Evolutionary conservation across 2,888 invertebrate genomes (phyloP).

Genomic region (Leptinotarsa rubiginosa): DNA sequence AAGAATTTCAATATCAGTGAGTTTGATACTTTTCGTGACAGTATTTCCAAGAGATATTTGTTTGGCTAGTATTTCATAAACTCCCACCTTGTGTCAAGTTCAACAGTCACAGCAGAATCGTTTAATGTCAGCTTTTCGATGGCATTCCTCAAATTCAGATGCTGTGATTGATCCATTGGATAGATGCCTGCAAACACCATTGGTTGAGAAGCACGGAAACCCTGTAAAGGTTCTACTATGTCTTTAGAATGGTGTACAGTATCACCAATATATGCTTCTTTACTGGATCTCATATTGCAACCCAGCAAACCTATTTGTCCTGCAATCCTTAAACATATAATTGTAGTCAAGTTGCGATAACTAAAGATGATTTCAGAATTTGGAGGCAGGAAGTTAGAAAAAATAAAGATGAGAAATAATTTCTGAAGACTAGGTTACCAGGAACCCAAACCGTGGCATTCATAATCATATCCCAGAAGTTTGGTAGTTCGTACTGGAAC

Average conservation of each 20-base stretch:
- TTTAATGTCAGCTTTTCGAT: constrained; percentile 93
- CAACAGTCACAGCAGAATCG: constrained; percentile 90
- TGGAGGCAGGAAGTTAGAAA: too few relatives aligned
- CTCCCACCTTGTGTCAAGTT: constrained; percentile 81
- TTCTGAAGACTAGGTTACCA: too few relatives aligned
- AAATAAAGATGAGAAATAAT: too few relatives aligned
- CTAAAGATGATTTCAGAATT: too few relatives aligned
- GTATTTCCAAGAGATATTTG: neutral
- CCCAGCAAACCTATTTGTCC: constrained; percentile 95
- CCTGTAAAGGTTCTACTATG: constrained; percentile 72
- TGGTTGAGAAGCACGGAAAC: constrained; percentile 78
- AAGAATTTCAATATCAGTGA: neutral
- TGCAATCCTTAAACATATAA: constrained; percentile 70
- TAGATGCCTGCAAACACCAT: constrained; percentile 92
- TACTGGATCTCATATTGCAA: constrained; percentile 81
- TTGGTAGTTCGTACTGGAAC: too few relatives aligned
- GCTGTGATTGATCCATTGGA: constrained; percentile 91
- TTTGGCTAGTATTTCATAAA: neutral
- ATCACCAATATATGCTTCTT: constrained; percentile 83
- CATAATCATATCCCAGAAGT: too few relatives aligned
- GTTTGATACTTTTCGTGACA: neutral
- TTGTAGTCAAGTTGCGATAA: neutral
- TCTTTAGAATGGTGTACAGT: constrained; percentile 73
- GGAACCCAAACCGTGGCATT: too few relatives aligned
- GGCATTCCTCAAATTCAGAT: constrained; percentile 78